Evolutionary conservation across 2,888 invertebrate species (phyloP), one percentile per base, ranked within the genome.

Genomic region (Masnerella sp.): DNA sequence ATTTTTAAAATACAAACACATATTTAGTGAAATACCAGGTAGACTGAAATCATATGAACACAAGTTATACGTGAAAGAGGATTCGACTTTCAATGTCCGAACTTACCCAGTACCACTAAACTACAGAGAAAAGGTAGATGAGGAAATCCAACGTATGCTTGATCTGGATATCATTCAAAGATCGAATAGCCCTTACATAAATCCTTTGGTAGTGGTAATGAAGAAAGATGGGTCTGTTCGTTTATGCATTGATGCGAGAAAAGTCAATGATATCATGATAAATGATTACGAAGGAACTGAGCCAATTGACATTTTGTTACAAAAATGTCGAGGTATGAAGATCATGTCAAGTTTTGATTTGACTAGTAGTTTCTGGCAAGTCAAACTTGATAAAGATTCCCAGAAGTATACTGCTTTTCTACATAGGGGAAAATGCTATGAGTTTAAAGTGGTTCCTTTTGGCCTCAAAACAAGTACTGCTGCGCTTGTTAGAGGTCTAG

Each of bases 381-480:
- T 47, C 1, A 28, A 28, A n/a, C 15, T 47, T n/a, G 2, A 34
- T 1, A 8, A 2, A 9, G 25, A 18, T 11, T 43, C 43, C 5
- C 14, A 20, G 4, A 42, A 56, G 14, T 56, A 42, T 5, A 56
- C 56, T 2, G 45, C 58, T 0, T 58, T 58, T 15, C 4, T 45
- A 9, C 45, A 58, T 15, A 1, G 32, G 14, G 58, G 56, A 8
- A 42, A 25, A 9, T 56, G 56, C 8, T 56, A 32, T 32, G 42
- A 56, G 8, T 56, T 56, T 34, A 43, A 9, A 12, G 45, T 58
- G 5, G 32, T 54, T 4, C 54, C 54, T 0, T 54, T 40, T 25
- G 54, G 38, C 2, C n/a, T 54, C 2, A 40, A 56, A 17, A 56
- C 56, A 0, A 56, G 56, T 15, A 42, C 42, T n/a, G 56, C 56